Base-by-base conservation (phyloP, 2,888 invertebrate species). In the Buathra laborator region DNA sequence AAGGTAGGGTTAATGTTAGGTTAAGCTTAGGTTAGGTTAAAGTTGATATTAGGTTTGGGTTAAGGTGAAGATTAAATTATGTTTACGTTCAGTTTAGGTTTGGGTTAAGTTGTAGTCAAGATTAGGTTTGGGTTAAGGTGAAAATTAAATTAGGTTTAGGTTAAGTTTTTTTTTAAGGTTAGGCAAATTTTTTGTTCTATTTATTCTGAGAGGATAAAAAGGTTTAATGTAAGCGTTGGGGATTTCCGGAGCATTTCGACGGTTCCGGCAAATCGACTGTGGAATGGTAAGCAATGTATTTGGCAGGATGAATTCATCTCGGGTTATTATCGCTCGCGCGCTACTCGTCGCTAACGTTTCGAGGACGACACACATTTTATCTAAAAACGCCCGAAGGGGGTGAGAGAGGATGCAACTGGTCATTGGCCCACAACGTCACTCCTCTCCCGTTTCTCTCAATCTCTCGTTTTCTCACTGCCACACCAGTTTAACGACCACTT, bases 301-400 rank as follows among this genome's bases (percentile, higher is more conserved):
- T 51, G 51, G 12, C 86, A 83, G 86, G 83, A 86, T 86, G 83
- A 86, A 83, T 86, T 76, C 81, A 86, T 83, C 77, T 74, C 68
- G 75, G 59, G 43, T 83, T 70, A 78, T 83, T 66, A 75, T 32
- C 44, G 56, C 14, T 12, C n/a, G 4, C n/a, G 32, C 14, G 24
- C 24, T 3, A 24, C 51, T 51, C 64, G 37, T 19, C 37, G 51
- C 37, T 19, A 48, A 46, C 43, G 32, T 53, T 51, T 80, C 46
- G 59, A 77, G 72, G 71, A 64, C 62, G 29, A 62, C 32, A 9
- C 37, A 12, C n/a, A 32, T 62, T 66, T 84, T 84, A 84, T 84
- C 74, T 51, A 59, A 59, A 24, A 72, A 59, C 19, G 44, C 24
- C 44, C 71, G 37, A 14, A 48, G 67, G 32, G 53, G 46, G 29